Conservation (phyloP, 2,888 invertebrate genomes). For the Apotomis turbidana region DNA sequence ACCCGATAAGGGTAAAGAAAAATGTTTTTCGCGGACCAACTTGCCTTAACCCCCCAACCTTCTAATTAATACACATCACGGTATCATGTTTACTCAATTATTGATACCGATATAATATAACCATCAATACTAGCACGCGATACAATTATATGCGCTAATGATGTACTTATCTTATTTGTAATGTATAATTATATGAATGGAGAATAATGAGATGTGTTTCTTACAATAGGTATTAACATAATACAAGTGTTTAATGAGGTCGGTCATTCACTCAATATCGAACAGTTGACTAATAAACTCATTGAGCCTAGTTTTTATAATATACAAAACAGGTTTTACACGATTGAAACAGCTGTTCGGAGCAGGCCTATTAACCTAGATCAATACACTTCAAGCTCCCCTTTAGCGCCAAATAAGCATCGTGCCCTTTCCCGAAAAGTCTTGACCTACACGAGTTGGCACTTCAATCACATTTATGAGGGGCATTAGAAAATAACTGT, state of each 20-base stretch:
- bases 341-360: neutral
- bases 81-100: constrained; percentile 19
- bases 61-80: constrained; percentile 22
- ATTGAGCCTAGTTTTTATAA: constrained; percentile 10
- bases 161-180: constrained; percentile 36
- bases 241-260: constrained; percentile 50
- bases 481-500: constrained; percentile 4
- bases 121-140: constrained; percentile 51
- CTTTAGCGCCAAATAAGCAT: constrained; percentile 9
- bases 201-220: constrained; percentile 31
- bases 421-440: constrained; percentile 8
- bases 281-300: constrained; percentile 3
- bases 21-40: no score
- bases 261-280: constrained; percentile 55
- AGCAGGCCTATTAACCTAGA: neutral
- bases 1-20: no score
- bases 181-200: constrained; percentile 41
- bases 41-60: no score
- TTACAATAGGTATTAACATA: constrained; percentile 7
- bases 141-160: constrained; percentile 44
- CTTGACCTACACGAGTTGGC: constrained; percentile 12
- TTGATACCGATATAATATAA: constrained; percentile 40
- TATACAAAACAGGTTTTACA: neutral
- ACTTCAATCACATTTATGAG: constrained; percentile 8
- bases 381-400: constrained; percentile 1